Conservation (phyloP, 1,140 invertebrate genomes). For the Camponotus floridanus region DNA sequence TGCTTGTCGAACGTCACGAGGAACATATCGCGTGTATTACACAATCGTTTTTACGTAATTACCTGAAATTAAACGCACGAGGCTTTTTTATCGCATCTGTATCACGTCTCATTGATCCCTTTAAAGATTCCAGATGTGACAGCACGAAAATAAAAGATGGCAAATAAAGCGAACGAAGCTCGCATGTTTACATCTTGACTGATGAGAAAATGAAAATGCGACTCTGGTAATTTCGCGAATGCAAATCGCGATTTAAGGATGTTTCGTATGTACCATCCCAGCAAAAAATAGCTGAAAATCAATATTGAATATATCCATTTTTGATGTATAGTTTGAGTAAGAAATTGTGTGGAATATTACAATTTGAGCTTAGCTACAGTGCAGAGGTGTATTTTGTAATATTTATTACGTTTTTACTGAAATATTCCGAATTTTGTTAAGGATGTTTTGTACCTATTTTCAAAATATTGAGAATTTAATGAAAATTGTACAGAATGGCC, state of each 20-base stretch:
- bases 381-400: too few species aligned
- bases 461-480: too few species aligned
- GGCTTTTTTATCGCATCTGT: background rate
- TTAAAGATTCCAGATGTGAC: background rate
- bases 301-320: too few species aligned
- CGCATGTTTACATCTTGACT: conserved; percentile 6
- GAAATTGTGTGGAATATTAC: too few species aligned
- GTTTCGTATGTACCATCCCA: too few species aligned
- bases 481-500: too few species aligned
- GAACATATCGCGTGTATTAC: background rate
- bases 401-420: too few species aligned
- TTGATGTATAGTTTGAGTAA: too few species aligned
- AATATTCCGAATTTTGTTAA: too few species aligned
- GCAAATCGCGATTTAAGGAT: conserved; percentile 23
- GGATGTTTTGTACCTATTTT: too few species aligned
- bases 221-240: background rate
- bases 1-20: background rate
- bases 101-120: background rate
- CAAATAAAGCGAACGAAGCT: background rate
- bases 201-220: conserved; percentile 46
- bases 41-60: conserved; percentile 27
- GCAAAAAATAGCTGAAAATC: too few species aligned
- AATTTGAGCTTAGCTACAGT: too few species aligned
- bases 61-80: conserved; percentile 3
- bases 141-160: background rate